Percentiles rank a stretch among this genome's conserved stretches.
Evolutionary conservation across 2,797 vertebrate genomes (phyloP).

Genomic region (Pseudomugil tenellus): DNA sequence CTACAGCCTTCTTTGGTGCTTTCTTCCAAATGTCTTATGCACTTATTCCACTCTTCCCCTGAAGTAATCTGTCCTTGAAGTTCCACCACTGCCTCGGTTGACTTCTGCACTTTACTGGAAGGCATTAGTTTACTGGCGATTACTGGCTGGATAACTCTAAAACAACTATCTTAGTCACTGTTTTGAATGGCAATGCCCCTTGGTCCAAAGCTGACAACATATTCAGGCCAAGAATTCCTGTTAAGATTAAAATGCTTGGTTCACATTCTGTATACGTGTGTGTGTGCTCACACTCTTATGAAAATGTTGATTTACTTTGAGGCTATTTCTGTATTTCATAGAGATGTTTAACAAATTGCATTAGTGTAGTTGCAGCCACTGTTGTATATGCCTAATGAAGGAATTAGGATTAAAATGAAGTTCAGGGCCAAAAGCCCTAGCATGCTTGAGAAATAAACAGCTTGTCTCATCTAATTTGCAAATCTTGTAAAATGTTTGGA

Average conservation of each 20-base stretch:
- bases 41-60: conserved; percentile 3
- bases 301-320: conserved; percentile 32
- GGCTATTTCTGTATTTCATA: conserved; percentile 48
- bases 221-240: conserved; percentile 22
- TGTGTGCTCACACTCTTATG: conserved; percentile 15
- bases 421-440: conserved; percentile 73
- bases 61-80: conserved; percentile 6
- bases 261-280: conserved; percentile 12
- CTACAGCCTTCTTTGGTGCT: not conserved
- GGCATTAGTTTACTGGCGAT: not conserved
- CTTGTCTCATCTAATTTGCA: conserved; percentile 78
- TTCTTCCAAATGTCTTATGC: not conserved
- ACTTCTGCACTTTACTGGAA: conserved; percentile 4
- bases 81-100: conserved; percentile 1
- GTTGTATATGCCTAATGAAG: conserved; percentile 72
- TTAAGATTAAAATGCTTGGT: conserved; percentile 51
- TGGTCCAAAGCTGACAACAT: conserved; percentile 14
- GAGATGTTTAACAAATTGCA: conserved; percentile 62
- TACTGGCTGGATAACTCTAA: not conserved
- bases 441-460: conserved; percentile 67
- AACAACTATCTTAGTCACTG: not conserved
- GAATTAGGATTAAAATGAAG: conserved; percentile 77
- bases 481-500: conserved; percentile 73
- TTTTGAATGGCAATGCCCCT: conserved; percentile 4
- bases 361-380: conserved; percentile 47